Conservation (phyloP, 2,113 vertebrate genomes). For the Chaenocephalus aceratus region DNA sequence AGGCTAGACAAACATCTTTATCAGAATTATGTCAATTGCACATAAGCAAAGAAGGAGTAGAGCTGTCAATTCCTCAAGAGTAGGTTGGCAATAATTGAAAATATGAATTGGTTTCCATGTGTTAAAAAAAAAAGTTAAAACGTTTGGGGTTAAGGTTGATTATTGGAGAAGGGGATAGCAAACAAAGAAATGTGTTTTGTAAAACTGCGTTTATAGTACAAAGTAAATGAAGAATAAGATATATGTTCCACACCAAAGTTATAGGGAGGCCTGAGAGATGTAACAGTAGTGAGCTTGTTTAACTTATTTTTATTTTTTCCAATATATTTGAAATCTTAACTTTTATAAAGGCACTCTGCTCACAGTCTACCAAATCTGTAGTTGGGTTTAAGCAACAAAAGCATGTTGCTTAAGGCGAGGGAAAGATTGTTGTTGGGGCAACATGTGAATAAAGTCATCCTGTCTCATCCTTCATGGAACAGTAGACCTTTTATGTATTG, state of each 20-base stretch:
- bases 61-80: background rate
- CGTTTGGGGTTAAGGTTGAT: background rate
- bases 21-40: background rate
- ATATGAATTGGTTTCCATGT: background rate
- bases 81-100: background rate
- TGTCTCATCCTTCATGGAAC: background rate
- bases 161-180: background rate
- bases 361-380: background rate
- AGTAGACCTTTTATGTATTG: background rate
- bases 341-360: too few species aligned
- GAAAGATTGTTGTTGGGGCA: conserved; percentile 7
- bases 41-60: background rate
- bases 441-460: background rate
- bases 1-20: background rate
- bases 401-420: background rate
- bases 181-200: too few species aligned
- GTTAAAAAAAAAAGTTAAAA: too few species aligned
- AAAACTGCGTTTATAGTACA: too few species aligned
- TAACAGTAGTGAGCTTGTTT: too few species aligned
- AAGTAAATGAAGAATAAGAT: background rate
- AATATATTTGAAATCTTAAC: too few species aligned
- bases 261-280: background rate
- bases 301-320: too few species aligned
- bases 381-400: background rate
- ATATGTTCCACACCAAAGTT: background rate